Evolutionary conservation across 2,888 invertebrate genomes (phyloP).

Genomic region (Beris chalybata): DNA sequence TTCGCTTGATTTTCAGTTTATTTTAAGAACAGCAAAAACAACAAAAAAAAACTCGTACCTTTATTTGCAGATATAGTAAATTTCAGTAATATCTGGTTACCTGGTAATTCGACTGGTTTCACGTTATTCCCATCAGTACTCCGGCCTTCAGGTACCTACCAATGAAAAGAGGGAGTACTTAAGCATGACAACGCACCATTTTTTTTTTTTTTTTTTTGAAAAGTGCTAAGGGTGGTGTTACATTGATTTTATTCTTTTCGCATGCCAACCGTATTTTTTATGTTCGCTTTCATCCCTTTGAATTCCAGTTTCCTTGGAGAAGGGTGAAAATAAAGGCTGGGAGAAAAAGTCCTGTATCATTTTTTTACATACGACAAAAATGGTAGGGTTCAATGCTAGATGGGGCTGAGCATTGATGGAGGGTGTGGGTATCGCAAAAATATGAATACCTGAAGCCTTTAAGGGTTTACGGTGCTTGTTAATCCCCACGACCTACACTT

Average conservation of each 20-base stretch:
- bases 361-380: too few species aligned
- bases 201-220: not conserved
- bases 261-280: slow-evolving; percentile 36
- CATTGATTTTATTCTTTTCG: slow-evolving; percentile 7
- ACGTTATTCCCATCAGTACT: slow-evolving; percentile 71
- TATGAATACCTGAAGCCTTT: too few species aligned
- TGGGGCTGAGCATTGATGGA: too few species aligned
- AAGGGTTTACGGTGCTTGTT: too few species aligned
- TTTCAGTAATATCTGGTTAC: slow-evolving; percentile 73
- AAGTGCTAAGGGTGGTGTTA: not conserved
- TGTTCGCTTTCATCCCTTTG: slow-evolving; percentile 32
- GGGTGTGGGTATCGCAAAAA: too few species aligned
- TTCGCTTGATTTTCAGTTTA: too few species aligned
- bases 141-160: slow-evolving; percentile 68
- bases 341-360: too few species aligned
- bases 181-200: not conserved
- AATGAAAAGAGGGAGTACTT: not conserved
- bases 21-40: too few species aligned
- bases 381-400: too few species aligned
- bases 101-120: slow-evolving; percentile 73
- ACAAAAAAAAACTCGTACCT: not conserved
- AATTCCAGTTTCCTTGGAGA: too few species aligned
- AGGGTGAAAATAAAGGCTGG: too few species aligned
- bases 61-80: slow-evolving; percentile 71
- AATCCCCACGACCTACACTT: too few species aligned